Evolutionary conservation across 2,113 vertebrate genomes (phyloP).

Genomic region (Tylochromis polylepis): DNA sequence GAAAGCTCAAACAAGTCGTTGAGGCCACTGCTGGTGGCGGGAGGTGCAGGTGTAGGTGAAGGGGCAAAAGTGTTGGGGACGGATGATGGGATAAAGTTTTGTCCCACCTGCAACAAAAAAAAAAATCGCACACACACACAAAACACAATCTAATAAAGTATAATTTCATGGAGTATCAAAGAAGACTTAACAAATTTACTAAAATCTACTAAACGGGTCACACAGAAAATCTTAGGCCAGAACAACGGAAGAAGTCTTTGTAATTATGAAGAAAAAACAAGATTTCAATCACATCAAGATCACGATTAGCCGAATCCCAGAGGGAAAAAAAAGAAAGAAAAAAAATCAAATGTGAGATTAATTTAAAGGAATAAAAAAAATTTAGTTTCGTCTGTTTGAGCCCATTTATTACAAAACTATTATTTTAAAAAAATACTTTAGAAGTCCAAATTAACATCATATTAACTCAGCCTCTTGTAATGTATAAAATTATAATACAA

Average conservation of each 20-base stretch:
- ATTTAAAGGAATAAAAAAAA: not conserved
- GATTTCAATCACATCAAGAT: not conserved
- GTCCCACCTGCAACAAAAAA: slow-evolving; percentile 82
- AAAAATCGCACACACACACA: not conserved
- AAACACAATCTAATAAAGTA: not conserved
- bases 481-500: not conserved
- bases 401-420: not conserved
- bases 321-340: not conserved
- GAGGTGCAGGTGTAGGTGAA: slow-evolving; percentile 92
- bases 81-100: slow-evolving; percentile 92
- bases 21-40: slow-evolving; percentile 86
- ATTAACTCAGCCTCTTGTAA: not conserved
- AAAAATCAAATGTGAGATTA: not conserved
- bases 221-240: not conserved
- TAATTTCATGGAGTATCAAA: not conserved
- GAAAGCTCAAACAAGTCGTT: slow-evolving; percentile 97
- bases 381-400: not conserved
- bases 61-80: slow-evolving; percentile 95
- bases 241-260: not conserved
- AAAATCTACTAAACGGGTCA: not conserved
- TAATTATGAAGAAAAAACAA: not conserved
- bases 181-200: not conserved
- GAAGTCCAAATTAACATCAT: not conserved
- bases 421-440: not conserved
- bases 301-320: not conserved